Base-by-base conservation (phyloP, 2,888 invertebrate species). In the Keiferia lycopersicella region DNA sequence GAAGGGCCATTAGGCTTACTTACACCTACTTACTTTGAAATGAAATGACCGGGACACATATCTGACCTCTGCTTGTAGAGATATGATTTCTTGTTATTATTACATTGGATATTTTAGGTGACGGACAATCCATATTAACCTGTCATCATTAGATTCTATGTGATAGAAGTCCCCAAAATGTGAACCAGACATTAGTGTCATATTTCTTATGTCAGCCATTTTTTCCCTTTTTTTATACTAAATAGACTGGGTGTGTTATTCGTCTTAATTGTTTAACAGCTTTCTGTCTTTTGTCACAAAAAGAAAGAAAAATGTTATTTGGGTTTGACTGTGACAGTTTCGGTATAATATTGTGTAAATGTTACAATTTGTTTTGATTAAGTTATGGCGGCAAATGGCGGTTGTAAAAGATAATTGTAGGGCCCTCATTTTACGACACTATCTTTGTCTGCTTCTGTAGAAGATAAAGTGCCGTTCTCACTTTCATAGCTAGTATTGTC, bases 201-300 rank as follows among this genome's bases (percentile, higher is more conserved):
- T 81, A 79, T 83, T 82, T 78, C 78, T 72, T 72, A 73, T 75
- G 79, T 80, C 81, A 78, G 59, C 77, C 75, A 72, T 83, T 84
- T 86, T 56, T 30, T n/a, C n/a, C 16, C 12, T n/a, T 22, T 22
- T 88, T 88, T 88, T 77, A 76, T 63, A 50, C 72, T 72, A 76
- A 79, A 78, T 78, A 76, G 78, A 66, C 69, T 65, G 69, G 73
- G 69, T 77, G 76, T 79, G 82, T 84, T 86, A 80, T 86, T 82
- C 77, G 82, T 82, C 82, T 83, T 84, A 84, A 87, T 88, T 86
- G 82, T 84, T 80, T 85, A 80, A 85, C 82, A 84, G 81, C 78
- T 77, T 74, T 78, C 68, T 70, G 70, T 79, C 78, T 77, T 80
- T 79, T 77, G 81, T 78, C 75, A 70, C 70, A 68, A 69, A 75